Conservation (phyloP, 1,140 invertebrate species). For the Belonocnema kinseyi region DNA sequence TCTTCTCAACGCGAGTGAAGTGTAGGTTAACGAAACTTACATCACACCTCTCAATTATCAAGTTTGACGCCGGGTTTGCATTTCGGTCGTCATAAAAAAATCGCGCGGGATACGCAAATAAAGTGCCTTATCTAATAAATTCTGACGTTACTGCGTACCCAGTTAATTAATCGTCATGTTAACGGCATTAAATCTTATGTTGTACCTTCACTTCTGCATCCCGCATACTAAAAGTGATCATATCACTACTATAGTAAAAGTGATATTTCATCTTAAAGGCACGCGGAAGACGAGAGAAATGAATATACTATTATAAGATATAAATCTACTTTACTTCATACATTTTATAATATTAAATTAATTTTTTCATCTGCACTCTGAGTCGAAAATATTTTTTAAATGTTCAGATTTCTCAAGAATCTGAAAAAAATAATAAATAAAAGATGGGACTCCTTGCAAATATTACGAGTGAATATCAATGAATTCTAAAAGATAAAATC, state of each 20-base stretch:
- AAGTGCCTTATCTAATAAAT: not conserved
- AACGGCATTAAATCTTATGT: not conserved
- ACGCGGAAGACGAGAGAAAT: not conserved
- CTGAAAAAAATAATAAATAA: constrained; percentile 3
- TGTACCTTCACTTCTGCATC: constrained; percentile 11
- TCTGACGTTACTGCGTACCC: not conserved
- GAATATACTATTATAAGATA: not conserved
- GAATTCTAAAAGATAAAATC: constrained; percentile 3
- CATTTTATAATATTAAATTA: too few relatives aligned
- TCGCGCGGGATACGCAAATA: not conserved
- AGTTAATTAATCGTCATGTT: constrained; percentile 15
- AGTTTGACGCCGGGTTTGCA: constrained; percentile 16
- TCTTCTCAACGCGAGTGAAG: constrained; percentile 1
- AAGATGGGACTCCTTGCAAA: not conserved
- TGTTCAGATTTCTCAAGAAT: not conserved
- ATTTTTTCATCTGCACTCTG: too few relatives aligned
- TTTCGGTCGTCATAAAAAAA: constrained; percentile 14
- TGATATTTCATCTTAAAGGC: not conserved
- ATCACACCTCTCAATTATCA: constrained; percentile 21
- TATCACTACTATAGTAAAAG: constrained; percentile 7
- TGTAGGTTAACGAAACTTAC: constrained; percentile 19
- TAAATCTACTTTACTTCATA: too few relatives aligned
- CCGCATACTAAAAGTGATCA: not conserved
- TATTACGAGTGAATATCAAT: not conserved
- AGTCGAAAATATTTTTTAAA: not conserved